Percentiles rank a stretch among this genome's conserved stretches.
Evolutionary conservation across 2,113 vertebrate species (phyloP).

Genomic region (Ceyx margarethae): DNA sequence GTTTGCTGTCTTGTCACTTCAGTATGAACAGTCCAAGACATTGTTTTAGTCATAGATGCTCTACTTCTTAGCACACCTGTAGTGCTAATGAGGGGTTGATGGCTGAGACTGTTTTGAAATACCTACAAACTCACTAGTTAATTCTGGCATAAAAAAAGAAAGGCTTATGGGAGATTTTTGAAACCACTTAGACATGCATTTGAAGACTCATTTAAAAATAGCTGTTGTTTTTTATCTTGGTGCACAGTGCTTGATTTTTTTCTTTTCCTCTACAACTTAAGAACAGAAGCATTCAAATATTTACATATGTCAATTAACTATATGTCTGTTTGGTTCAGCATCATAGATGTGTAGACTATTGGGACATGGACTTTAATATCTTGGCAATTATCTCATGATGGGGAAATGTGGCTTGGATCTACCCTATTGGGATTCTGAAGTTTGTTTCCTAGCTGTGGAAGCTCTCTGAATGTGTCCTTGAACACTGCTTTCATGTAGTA

Average conservation of each 20-base stretch:
- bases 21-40: not conserved
- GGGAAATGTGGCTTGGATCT: not conserved
- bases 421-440: not conserved
- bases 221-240: not conserved
- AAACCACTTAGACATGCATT: not conserved
- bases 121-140: not conserved
- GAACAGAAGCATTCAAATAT: not conserved
- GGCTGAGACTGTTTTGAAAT: not conserved
- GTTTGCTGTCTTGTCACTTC: not conserved
- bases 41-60: not conserved
- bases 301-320: not conserved
- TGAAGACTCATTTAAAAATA: not conserved
- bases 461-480: not conserved
- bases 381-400: not conserved
- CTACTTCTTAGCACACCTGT: not conserved
- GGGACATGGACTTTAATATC: not conserved
- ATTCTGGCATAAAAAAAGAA: not conserved
- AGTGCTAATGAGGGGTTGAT: not conserved
- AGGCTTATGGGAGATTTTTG: not conserved
- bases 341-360: accelerated
- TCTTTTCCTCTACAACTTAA: not conserved
- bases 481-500: not conserved
- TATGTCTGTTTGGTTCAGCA: not conserved
- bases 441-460: not conserved
- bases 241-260: not conserved